phyloP scores from a whole-genome alignment of 2,888 invertebrate genomes.

The Chrysolina haemoptera region DNA sequence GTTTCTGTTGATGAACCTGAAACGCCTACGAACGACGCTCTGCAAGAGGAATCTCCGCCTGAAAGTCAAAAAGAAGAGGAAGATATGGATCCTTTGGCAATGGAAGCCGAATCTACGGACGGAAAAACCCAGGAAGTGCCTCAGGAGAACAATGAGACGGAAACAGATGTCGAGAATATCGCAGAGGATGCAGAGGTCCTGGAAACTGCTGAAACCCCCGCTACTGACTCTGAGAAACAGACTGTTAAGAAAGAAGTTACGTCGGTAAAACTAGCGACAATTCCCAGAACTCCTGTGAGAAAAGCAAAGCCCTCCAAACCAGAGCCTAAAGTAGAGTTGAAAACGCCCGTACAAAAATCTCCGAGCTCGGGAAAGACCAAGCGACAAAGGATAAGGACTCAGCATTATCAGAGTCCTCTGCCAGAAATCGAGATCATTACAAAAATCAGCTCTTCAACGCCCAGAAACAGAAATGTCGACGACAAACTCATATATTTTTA shows the following conservation, averaged over 20 bases:
- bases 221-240: slow-evolving; percentile 54
- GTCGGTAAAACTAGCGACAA: slow-evolving; percentile 73
- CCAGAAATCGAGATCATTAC: slow-evolving; percentile 85
- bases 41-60: neutral
- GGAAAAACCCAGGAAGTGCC: slow-evolving; percentile 33
- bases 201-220: slow-evolving; percentile 23
- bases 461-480: slow-evolving; percentile 75
- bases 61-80: slow-evolving; percentile 27
- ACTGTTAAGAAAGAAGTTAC: slow-evolving; percentile 64
- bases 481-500: slow-evolving; percentile 90
- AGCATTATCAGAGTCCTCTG: slow-evolving; percentile 87
- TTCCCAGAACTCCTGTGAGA: slow-evolving; percentile 72
- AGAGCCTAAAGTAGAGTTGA: slow-evolving; percentile 60
- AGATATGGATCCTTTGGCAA: slow-evolving; percentile 39
- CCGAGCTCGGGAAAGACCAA: slow-evolving; percentile 68
- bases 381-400: slow-evolving; percentile 78
- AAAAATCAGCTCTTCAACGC: slow-evolving; percentile 77
- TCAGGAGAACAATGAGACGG: neutral
- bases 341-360: slow-evolving; percentile 64
- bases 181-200: neutral
- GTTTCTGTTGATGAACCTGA: neutral
- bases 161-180: slow-evolving; percentile 21
- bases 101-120: slow-evolving; percentile 37
- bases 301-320: slow-evolving; percentile 71
- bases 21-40: neutral